Evolutionary conservation across 2,888 invertebrate species (phyloP).

Genomic region (Petrophora chlorosata): DNA sequence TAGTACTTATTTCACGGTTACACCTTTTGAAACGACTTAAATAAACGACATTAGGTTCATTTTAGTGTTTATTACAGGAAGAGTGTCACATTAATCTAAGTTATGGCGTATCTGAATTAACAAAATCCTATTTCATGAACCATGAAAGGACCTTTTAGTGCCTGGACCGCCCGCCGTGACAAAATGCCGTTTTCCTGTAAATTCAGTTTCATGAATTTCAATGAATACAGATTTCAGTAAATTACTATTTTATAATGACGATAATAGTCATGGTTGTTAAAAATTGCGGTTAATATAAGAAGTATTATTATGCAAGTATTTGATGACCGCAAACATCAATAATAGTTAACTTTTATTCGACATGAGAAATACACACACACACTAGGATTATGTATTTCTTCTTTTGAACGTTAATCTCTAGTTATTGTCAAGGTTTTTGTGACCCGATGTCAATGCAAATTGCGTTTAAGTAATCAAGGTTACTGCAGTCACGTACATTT

Average conservation of each 20-base stretch:
- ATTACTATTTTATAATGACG: no score
- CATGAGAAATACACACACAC: no score
- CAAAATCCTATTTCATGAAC: conserved; percentile 7
- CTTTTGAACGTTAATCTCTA: no score
- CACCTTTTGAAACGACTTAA: neutral
- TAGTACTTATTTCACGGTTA: no score
- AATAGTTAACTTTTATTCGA: no score
- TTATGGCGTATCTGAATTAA: neutral
- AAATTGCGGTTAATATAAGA: no score
- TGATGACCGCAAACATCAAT: no score
- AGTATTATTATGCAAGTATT: no score
- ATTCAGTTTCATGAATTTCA: conserved; percentile 1
- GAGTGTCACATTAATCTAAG: neutral
- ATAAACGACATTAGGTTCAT: no score
- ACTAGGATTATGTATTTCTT: no score
- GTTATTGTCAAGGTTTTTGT: conserved; percentile 10
- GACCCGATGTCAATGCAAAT: conserved; percentile 17
- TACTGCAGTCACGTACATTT: conserved; percentile 1
- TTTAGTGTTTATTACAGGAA: conserved; percentile 5
- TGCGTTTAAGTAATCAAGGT: neutral
- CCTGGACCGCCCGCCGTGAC: conserved; percentile 8
- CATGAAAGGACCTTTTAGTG: conserved; percentile 3
- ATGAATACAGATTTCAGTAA: neutral
- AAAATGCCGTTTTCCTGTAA: conserved; percentile 5
- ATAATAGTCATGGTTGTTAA: no score